A percentile compares a stretch with the other conserved stretches of the same genome.
Conservation (phyloP, 2,797 vertebrate species). For the Lophius americanus region DNA sequence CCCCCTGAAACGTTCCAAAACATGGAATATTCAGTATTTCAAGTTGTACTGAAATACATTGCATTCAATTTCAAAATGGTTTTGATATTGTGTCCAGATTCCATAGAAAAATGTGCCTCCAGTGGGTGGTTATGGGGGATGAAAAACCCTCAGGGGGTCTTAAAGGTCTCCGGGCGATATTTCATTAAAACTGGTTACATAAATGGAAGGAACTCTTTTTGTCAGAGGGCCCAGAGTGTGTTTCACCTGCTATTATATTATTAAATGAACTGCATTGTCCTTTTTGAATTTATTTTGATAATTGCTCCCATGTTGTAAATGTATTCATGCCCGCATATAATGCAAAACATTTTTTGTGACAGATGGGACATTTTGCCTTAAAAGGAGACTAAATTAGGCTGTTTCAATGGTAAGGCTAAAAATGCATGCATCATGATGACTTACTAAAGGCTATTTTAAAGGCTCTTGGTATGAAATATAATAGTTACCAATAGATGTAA, state of each 20-base stretch:
- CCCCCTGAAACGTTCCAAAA: not conserved
- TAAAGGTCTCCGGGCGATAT: conserved; percentile 47
- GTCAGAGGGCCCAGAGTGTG: conserved; percentile 18
- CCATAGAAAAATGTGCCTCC: conserved; percentile 20
- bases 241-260: conserved; percentile 48
- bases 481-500: conserved; percentile 51
- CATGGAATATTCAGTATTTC: not conserved
- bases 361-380: conserved; percentile 12
- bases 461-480: conserved; percentile 48
- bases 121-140: conserved; percentile 9
- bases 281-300: conserved; percentile 52
- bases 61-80: conserved; percentile 15
- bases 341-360: conserved; percentile 30
- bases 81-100: conserved; percentile 23
- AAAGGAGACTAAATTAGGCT: conserved; percentile 6
- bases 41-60: not conserved
- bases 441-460: conserved; percentile 36
- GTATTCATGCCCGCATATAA: conserved; percentile 41
- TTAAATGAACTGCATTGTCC: conserved; percentile 43
- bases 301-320: conserved; percentile 44
- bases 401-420: conserved; percentile 17
- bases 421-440: conserved; percentile 38
- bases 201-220: conserved; percentile 32
- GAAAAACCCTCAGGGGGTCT: conserved; percentile 21
- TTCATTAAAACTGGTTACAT: conserved; percentile 10